Evolutionary conservation across 92 coral and sea anemone genomes (phyloP).

Genomic region (Porites evermanni): DNA sequence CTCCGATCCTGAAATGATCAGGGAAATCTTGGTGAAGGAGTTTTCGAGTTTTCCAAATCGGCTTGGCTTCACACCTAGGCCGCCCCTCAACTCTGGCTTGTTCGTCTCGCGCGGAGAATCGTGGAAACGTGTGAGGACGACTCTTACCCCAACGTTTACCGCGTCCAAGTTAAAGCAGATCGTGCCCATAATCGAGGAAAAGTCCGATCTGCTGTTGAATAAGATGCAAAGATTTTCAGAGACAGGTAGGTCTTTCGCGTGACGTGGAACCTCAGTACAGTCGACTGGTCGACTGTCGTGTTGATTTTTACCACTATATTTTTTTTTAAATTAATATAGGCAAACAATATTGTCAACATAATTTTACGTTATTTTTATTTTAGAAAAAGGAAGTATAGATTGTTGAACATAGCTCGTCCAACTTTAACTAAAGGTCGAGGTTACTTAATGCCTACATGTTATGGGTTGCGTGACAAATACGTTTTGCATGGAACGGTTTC

Average conservation of each 20-base stretch:
- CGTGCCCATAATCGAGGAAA: constrained; percentile 71
- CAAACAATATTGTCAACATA: too few species aligned
- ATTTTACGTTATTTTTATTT: too few species aligned
- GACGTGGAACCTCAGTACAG: too few species aligned
- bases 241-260: constrained; percentile 51
- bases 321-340: too few species aligned
- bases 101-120: constrained; percentile 54
- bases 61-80: constrained; percentile 61
- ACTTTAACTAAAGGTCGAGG: too few species aligned
- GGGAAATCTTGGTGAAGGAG: constrained; percentile 77
- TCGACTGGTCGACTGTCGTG: too few species aligned
- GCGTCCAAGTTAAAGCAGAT: constrained; percentile 76
- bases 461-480: too few species aligned
- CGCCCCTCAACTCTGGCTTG: constrained; percentile 59
- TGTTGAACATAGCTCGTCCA: too few species aligned
- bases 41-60: constrained; percentile 82
- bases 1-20: constrained; percentile 77
- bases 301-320: too few species aligned
- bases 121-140: constrained; percentile 79
- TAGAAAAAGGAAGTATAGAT: too few species aligned
- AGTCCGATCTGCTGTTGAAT: constrained; percentile 40
- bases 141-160: constrained; percentile 79
- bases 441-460: too few species aligned
- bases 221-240: constrained; percentile 61
- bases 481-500: too few species aligned